A percentile compares a stretch with the other conserved stretches of the same genome.
Conservation (phyloP, 2,113 vertebrate genomes). For the Oceanodroma tethys region DNA sequence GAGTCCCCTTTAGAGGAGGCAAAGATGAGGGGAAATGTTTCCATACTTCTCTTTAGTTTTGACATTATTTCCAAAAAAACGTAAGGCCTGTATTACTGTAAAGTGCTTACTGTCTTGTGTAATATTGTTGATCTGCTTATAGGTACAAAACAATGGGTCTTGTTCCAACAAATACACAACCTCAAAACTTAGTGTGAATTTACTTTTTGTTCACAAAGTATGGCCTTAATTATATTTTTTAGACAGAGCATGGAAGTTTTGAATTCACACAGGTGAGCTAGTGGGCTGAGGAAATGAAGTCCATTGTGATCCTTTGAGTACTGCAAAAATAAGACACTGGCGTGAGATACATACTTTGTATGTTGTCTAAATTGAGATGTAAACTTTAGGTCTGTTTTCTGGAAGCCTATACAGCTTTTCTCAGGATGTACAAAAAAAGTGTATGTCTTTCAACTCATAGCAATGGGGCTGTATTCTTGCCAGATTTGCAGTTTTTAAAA, state of each 20-base stretch:
- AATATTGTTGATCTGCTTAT: not conserved
- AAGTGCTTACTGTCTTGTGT: not conserved
- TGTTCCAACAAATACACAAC: not conserved
- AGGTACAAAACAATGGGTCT: not conserved
- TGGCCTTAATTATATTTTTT: not conserved
- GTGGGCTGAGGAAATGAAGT: not conserved
- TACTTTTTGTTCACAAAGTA: not conserved
- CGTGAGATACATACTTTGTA: not conserved
- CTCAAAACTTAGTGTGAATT: not conserved
- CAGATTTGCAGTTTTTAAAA: not conserved
- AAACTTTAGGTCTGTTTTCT: not conserved
- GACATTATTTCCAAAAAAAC: not conserved
- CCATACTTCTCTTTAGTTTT: not conserved
- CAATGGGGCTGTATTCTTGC: not conserved
- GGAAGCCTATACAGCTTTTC: not conserved
- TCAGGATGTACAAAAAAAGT: not conserved
- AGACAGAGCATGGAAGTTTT: not conserved
- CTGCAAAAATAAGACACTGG: not conserved
- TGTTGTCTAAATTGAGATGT: not conserved
- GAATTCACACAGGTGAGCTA: not conserved
- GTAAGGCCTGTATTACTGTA: not conserved
- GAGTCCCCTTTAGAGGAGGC: not conserved
- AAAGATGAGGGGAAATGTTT: constrained; percentile 14
- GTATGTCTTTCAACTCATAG: not conserved
- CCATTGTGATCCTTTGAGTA: not conserved